Evolutionary conservation across 2,888 invertebrate genomes (phyloP).

Genomic region (Zootermopsis nevadensis): DNA sequence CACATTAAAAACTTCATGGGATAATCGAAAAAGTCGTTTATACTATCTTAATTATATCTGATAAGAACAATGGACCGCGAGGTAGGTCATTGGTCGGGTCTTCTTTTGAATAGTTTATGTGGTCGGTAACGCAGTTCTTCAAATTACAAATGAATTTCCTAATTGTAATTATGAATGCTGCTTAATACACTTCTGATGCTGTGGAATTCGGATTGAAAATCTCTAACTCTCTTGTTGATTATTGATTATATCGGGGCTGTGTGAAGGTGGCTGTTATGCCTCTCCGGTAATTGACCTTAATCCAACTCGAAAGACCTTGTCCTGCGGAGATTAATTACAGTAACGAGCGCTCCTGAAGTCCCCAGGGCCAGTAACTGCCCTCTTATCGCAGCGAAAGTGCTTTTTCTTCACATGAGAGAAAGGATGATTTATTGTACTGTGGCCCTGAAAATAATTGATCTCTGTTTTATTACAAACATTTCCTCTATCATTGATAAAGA

Average conservation of each 20-base stretch:
- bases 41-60: too few relatives aligned
- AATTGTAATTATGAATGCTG: too few relatives aligned
- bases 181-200: background rate
- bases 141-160: too few relatives aligned
- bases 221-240: background rate
- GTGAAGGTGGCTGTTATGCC: background rate
- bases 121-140: too few relatives aligned
- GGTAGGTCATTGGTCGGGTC: too few relatives aligned
- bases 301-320: background rate
- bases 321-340: background rate
- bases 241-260: background rate
- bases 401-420: background rate
- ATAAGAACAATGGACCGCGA: too few relatives aligned
- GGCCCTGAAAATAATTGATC: background rate
- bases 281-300: slow-evolving; percentile 9
- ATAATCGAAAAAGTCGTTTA: too few relatives aligned
- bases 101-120: too few relatives aligned
- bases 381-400: background rate
- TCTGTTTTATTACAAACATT: background rate
- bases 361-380: background rate
- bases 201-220: background rate
- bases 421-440: background rate
- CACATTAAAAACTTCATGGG: too few relatives aligned
- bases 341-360: background rate
- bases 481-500: background rate